A percentile compares a stretch with the other conserved stretches of the same genome.
Conservation (phyloP, 1,140 invertebrate genomes). For the Branchinecta lynchi region DNA sequence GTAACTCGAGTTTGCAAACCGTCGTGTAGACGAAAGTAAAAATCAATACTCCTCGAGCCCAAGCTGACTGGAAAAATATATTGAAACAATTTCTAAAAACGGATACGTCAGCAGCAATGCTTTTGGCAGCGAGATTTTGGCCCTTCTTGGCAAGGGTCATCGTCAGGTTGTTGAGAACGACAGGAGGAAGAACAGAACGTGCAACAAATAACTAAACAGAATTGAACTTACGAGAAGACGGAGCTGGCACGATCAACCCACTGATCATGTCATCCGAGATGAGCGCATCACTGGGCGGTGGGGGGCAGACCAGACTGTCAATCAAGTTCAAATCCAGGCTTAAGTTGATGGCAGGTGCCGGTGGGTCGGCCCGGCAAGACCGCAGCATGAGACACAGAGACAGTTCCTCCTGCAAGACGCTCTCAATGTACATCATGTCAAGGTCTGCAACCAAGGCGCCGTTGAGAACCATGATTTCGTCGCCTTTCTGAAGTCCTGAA, state of each 20-base stretch:
- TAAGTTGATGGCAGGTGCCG: conserved; percentile 62
- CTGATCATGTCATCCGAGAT: conserved; percentile 92
- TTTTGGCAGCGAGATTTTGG: conserved; percentile 15
- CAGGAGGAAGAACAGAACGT: conserved; percentile 20
- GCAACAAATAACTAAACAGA: conserved; percentile 19
- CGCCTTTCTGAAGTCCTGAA: conserved; percentile 84
- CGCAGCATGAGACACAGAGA: conserved; percentile 95
- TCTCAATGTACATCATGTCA: conserved; percentile 97
- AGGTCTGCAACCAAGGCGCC: conserved; percentile 90
- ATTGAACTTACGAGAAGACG: conserved; percentile 73
- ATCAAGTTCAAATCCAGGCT: conserved; percentile 78
- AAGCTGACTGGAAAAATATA: neutral
- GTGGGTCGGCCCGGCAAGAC: conserved; percentile 83
- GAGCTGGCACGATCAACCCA: conserved; percentile 84
- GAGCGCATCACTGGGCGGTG: conserved; percentile 70
- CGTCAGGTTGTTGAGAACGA: too few species aligned
- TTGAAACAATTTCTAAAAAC: conserved; percentile 12
- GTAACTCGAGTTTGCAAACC: too few species aligned
- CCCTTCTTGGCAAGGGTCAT: too few species aligned
- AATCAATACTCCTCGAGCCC: too few species aligned
- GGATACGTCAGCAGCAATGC: neutral
- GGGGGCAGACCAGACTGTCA: conserved; percentile 84
- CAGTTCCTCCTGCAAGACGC: conserved; percentile 79
- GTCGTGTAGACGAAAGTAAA: too few species aligned
- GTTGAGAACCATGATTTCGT: conserved; percentile 98